Percentiles rank a stretch among this genome's conserved stretches.
phyloP scores from a whole-genome alignment of 2,113 vertebrate genomes.

The Pterocles orientalis region DNA sequence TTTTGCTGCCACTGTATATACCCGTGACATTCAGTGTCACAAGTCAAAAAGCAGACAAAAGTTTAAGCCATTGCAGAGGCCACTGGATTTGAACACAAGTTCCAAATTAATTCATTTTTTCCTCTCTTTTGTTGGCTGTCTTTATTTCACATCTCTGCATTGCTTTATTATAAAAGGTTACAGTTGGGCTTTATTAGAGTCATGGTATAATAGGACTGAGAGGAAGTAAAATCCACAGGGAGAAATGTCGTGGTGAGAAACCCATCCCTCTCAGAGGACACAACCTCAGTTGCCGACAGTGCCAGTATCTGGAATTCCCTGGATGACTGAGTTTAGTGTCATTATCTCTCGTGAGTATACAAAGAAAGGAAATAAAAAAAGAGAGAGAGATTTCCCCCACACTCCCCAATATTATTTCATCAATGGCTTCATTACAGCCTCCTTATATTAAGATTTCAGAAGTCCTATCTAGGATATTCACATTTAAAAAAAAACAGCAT shows the following conservation, averaged over 20 bases:
- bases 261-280: not conserved
- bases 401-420: not conserved
- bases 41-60: not conserved
- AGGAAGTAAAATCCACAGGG: not conserved
- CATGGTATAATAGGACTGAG: not conserved
- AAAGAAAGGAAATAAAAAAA: not conserved
- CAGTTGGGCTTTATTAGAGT: not conserved
- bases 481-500: not conserved
- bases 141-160: not conserved
- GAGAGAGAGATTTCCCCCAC: not conserved
- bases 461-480: not conserved
- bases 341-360: not conserved
- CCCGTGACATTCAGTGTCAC: not conserved
- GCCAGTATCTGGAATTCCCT: not conserved
- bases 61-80: not conserved
- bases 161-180: not conserved
- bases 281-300: not conserved
- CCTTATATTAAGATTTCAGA: not conserved
- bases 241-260: not conserved
- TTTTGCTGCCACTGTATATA: not conserved
- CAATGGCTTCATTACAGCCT: not conserved
- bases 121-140: not conserved
- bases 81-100: not conserved
- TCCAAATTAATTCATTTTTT: not conserved
- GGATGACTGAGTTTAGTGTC: not conserved